phyloP scores from a whole-genome alignment of 2,113 vertebrate genomes.

The Carassius gibelio region DNA sequence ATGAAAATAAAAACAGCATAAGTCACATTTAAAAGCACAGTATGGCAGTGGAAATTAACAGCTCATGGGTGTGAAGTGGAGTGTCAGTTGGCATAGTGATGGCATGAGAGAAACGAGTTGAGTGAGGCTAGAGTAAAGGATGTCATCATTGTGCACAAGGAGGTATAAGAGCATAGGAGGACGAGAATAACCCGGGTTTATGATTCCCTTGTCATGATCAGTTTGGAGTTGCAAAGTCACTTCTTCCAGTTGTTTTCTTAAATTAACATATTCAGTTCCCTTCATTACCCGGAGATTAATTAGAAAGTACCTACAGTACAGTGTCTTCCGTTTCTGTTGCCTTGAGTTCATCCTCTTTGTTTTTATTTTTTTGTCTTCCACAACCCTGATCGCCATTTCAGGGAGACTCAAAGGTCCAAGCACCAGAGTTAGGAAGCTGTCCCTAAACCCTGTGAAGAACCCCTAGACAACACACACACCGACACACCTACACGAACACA shows the following conservation, averaged over 20 bases:
- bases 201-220: slow-evolving; percentile 41
- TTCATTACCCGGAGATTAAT: slow-evolving; percentile 52
- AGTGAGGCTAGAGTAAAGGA: slow-evolving; percentile 48
- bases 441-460: slow-evolving; percentile 28
- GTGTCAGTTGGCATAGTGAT: slow-evolving; percentile 41
- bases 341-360: neutral
- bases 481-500: slow-evolving; percentile 27
- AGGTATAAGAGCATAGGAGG: slow-evolving; percentile 41
- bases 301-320: slow-evolving; percentile 43
- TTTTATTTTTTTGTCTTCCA: slow-evolving; percentile 6
- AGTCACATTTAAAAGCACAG: slow-evolving; percentile 71
- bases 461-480: slow-evolving; percentile 40
- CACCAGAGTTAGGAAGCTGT: slow-evolving; percentile 25
- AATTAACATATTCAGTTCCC: slow-evolving; percentile 52
- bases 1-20: slow-evolving; percentile 54
- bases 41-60: slow-evolving; percentile 76
- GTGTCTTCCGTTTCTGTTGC: slow-evolving; percentile 16
- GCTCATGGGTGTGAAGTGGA: slow-evolving; percentile 67
- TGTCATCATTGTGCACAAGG: slow-evolving; percentile 51
- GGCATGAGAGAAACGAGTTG: slow-evolving; percentile 27
- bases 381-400: slow-evolving; percentile 37
- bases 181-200: slow-evolving; percentile 40
- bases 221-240: slow-evolving; percentile 30
- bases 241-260: slow-evolving; percentile 49
- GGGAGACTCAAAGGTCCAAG: slow-evolving; percentile 28